Percentiles rank a stretch among this genome's conserved stretches.
These are phyloP conservation scores for Isichthys henryi DNA, from an alignment of 2,113 vertebrate genomes.

Conservation along the genomic window DNA sequence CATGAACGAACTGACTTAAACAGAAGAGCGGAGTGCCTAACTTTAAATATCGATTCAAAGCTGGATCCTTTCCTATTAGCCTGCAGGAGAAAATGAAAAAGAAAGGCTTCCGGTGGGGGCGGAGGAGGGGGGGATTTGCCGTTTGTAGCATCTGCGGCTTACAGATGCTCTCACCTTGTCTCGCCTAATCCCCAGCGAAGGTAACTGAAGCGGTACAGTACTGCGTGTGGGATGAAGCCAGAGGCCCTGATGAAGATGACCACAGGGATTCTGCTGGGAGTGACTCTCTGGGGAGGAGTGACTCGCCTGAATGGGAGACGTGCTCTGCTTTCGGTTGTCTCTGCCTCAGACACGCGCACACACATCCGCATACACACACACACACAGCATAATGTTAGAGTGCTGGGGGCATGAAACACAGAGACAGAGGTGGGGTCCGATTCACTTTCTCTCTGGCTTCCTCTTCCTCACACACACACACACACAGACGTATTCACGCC, in stretches of 20 bases:
- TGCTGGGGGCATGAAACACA: neutral
- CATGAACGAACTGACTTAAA: neutral
- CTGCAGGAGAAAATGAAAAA: neutral
- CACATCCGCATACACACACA: neutral
- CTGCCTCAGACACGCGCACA: neutral
- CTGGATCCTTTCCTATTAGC: neutral
- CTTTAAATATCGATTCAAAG: constrained; percentile 2
- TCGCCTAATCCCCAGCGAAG: neutral
- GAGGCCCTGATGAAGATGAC: constrained; percentile 3
- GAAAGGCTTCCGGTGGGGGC: neutral
- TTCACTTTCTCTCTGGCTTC: constrained; percentile 1
- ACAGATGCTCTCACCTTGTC: neutral
- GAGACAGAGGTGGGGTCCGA: neutral
- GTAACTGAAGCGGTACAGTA: constrained; percentile 11
- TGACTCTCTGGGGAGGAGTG: constrained; percentile 2
- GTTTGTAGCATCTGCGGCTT: neutral
- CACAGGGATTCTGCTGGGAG: neutral
- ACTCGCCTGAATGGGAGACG: neutral
- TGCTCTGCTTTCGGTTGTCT: neutral
- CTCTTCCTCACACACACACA: constrained; percentile 21
- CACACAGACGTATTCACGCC: constrained; percentile 3
- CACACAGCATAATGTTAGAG: neutral
- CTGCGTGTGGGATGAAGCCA: neutral
- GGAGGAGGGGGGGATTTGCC: neutral
- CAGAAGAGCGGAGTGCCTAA: neutral